phyloP scores from a whole-genome alignment of 2,113 vertebrate genomes.

The Cyanoliseus patagonus region DNA sequence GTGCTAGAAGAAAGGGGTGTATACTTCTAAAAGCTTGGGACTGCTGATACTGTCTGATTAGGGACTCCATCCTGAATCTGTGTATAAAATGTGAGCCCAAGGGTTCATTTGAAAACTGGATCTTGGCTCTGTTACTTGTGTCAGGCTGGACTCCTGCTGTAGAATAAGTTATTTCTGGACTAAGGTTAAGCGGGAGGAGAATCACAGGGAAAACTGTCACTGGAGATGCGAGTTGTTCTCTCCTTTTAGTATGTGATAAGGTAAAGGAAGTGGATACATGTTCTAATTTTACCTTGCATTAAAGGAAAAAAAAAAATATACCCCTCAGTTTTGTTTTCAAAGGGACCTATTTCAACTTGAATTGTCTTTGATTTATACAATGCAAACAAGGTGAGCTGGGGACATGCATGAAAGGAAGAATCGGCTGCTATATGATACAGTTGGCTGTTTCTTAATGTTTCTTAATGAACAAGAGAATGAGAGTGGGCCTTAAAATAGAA shows the following conservation, averaged over 20 bases:
- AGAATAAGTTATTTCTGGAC: neutral
- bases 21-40: neutral
- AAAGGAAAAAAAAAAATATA: neutral
- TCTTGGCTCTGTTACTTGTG: neutral
- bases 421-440: neutral
- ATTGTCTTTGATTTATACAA: conserved; percentile 17
- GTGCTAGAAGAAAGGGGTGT: neutral
- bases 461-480: conserved; percentile 49
- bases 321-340: neutral
- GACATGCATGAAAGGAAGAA: conserved; percentile 20
- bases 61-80: neutral
- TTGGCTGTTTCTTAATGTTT: conserved; percentile 24
- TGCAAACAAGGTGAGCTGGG: conserved; percentile 2
- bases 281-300: neutral
- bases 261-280: neutral
- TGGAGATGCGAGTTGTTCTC: neutral
- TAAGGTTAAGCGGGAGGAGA: neutral
- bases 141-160: neutral
- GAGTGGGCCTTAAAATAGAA: conserved; percentile 43
- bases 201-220: neutral
- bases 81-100: neutral
- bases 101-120: neutral
- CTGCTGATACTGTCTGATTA: neutral
- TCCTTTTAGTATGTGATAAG: neutral
- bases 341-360: neutral